Percentiles rank a stretch among this genome's conserved stretches.
Evolutionary conservation across 2,888 invertebrate species (phyloP).

Genomic region (Agriopis leucophaearia): DNA sequence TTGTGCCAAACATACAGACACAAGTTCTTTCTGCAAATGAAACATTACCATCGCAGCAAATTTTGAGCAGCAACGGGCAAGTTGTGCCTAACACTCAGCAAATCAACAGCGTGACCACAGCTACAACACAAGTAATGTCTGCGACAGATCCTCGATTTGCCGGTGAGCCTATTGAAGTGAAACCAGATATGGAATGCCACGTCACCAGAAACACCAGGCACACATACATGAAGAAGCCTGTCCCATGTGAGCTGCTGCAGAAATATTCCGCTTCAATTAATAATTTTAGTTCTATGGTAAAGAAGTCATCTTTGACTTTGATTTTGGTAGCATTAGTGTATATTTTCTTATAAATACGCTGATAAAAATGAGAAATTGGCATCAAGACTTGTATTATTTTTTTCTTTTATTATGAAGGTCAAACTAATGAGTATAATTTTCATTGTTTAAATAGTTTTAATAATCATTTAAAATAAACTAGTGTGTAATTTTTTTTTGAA

Average conservation of each 20-base stretch:
- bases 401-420: too few species aligned
- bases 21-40: slow-evolving; percentile 20
- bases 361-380: too few species aligned
- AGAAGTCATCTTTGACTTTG: slow-evolving; percentile 2
- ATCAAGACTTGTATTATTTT: too few species aligned
- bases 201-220: slow-evolving; percentile 23
- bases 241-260: slow-evolving; percentile 40
- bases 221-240: slow-evolving; percentile 25
- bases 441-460: too few species aligned
- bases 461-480: too few species aligned
- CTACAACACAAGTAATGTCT: slow-evolving; percentile 13
- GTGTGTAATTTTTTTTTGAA: too few species aligned
- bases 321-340: slow-evolving; percentile 7
- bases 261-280: slow-evolving; percentile 4
- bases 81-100: slow-evolving; percentile 11
- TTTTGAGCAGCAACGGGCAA: not conserved
- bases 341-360: too few species aligned
- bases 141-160: slow-evolving; percentile 32
- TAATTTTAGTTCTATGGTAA: not conserved
- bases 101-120: slow-evolving; percentile 10
- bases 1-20: not conserved
- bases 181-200: slow-evolving; percentile 40
- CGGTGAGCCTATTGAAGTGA: slow-evolving; percentile 37
- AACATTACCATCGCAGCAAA: slow-evolving; percentile 2
- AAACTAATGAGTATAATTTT: too few species aligned